These are phyloP conservation scores for Columba livia DNA, from an alignment of 2,113 vertebrate species.

Conservation along the genomic window DNA sequence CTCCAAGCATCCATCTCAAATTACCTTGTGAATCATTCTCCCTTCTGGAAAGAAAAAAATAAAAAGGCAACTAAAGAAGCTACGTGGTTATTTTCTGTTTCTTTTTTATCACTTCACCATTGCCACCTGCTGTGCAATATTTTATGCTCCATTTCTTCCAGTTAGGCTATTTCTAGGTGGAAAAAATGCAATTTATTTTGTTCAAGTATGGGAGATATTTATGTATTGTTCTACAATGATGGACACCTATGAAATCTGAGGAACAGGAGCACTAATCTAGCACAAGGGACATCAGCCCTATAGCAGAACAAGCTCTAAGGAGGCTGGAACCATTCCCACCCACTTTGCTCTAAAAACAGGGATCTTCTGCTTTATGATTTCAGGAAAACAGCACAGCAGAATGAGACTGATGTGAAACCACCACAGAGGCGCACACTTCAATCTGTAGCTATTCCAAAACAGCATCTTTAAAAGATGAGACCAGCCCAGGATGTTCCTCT, in stretches of 20 bases:
- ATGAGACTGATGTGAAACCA: fast-evolving
- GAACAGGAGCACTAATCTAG: not conserved
- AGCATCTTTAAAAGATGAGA: fast-evolving
- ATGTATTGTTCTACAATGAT: not conserved
- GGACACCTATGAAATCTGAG: fast-evolving
- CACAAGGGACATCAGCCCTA: not conserved
- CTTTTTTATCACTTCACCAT: not conserved
- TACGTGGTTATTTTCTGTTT: not conserved
- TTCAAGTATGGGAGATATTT: fast-evolving
- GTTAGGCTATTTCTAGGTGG: not conserved
- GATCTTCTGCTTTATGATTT: too few species aligned
- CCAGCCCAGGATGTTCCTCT: not conserved
- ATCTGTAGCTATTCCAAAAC: not conserved
- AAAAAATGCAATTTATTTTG: not conserved
- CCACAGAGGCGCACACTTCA: fast-evolving
- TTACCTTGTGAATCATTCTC: not conserved
- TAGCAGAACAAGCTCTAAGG: not conserved
- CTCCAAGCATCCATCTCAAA: not conserved
- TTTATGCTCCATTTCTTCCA: not conserved
- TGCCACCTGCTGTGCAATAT: not conserved
- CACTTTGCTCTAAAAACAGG: fast-evolving
- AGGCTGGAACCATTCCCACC: too few species aligned
- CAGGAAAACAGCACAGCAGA: fast-evolving
- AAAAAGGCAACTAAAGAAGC: not conserved
- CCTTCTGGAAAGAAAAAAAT: not conserved